Percentiles rank a stretch among this genome's conserved stretches.
phyloP scores from a whole-genome alignment of 2,888 invertebrate species.

The Altica lythri region DNA sequence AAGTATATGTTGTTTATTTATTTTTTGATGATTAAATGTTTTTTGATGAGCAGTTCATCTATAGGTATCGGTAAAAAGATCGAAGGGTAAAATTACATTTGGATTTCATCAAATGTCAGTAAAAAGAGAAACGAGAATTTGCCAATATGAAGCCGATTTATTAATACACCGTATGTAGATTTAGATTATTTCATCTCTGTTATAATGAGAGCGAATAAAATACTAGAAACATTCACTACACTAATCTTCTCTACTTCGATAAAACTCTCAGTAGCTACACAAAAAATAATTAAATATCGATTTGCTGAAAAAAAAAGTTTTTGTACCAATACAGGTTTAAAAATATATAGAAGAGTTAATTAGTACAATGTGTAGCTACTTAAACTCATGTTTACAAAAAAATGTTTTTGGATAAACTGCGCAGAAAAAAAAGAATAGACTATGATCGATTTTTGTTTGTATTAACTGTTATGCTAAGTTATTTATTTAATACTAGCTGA shows the following conservation, averaged over 20 bases:
- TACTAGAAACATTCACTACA: constrained; percentile 1
- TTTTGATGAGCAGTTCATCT: background rate
- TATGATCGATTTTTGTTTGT: no score
- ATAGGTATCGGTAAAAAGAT: background rate
- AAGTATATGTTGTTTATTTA: no score
- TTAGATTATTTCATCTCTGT: background rate
- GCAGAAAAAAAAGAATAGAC: no score
- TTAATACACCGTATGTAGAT: constrained; percentile 1
- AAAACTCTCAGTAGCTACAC: background rate
- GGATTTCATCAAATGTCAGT: constrained; percentile 4
- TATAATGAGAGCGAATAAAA: background rate
- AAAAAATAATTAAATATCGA: constrained; percentile 5
- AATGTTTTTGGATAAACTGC: no score
- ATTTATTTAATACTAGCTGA: no score
- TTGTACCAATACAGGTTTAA: no score
- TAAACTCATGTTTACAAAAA: no score
- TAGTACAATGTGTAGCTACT: no score
- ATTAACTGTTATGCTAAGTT: no score
- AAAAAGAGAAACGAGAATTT: background rate
- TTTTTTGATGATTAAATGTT: no score
- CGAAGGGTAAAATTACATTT: no score
- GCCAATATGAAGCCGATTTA: constrained; percentile 1
- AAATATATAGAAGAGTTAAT: no score
- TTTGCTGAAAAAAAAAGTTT: background rate
- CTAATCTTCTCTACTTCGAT: constrained; percentile 4